Percentiles rank a stretch among this genome's conserved stretches.
These are phyloP conservation scores for Homarus gammarus DNA, from an alignment of 2,888 invertebrate species.

Conservation along the genomic window DNA sequence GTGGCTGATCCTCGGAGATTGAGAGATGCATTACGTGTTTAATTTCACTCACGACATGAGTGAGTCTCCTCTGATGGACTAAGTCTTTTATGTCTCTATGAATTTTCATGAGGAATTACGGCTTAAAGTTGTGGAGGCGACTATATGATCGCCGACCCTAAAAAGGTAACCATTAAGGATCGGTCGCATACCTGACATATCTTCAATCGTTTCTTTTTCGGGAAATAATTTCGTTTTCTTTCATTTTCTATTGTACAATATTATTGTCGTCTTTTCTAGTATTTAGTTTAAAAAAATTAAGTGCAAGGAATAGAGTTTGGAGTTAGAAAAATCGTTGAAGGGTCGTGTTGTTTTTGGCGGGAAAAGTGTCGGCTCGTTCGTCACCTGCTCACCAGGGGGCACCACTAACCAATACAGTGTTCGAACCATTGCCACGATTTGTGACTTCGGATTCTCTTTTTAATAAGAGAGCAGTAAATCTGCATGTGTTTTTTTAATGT, in stretches of 20 bases:
- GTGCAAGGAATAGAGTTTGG: neutral
- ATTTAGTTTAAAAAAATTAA: neutral
- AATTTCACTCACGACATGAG: neutral
- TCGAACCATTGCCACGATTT: constrained; percentile 16
- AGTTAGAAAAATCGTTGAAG: constrained; percentile 25
- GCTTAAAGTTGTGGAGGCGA: neutral
- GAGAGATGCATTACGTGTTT: neutral
- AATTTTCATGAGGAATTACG: constrained; percentile 42
- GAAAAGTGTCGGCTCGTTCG: constrained; percentile 58
- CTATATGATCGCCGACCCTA: constrained; percentile 27
- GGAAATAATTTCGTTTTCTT: too few relatives aligned
- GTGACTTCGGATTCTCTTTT: constrained; percentile 13
- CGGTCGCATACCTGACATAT: neutral
- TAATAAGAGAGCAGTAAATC: too few relatives aligned
- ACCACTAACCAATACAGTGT: constrained; percentile 48
- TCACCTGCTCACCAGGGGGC: constrained; percentile 52
- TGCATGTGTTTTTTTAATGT: too few relatives aligned
- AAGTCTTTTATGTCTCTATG: neutral
- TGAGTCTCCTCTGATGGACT: neutral
- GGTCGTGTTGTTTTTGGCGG: constrained; percentile 53
- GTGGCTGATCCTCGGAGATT: neutral
- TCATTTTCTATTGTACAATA: neutral
- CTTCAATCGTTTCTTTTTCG: too few relatives aligned
- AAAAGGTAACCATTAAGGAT: constrained; percentile 11
- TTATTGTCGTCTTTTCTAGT: neutral